phyloP scores from a whole-genome alignment of 1,140 invertebrate genomes.

The Meloidogyne floridensis region DNA sequence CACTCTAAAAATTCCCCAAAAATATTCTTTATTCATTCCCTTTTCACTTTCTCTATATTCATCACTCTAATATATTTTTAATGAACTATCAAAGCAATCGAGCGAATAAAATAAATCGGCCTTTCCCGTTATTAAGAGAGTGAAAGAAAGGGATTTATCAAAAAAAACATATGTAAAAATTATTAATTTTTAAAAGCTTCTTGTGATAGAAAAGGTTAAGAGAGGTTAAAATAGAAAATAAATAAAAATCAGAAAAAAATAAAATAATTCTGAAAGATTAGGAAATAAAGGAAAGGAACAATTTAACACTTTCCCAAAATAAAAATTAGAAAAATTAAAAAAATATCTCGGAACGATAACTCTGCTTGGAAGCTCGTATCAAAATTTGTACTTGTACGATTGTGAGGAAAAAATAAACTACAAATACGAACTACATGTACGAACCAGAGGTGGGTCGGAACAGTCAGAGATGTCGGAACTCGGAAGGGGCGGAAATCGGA shows the following conservation, averaged over 20 bases:
- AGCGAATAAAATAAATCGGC: constrained; percentile 6
- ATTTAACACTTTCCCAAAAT: too few relatives aligned
- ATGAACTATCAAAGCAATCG: neutral
- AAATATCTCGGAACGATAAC: too few relatives aligned
- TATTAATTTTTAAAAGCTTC: neutral
- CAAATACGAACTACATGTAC: too few relatives aligned
- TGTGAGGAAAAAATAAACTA: too few relatives aligned
- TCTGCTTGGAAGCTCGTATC: too few relatives aligned
- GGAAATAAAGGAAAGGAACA: too few relatives aligned
- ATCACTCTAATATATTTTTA: neutral
- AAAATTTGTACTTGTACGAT: too few relatives aligned
- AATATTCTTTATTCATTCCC: neutral
- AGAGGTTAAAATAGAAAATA: neutral
- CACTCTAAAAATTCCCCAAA: neutral
- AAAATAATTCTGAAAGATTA: neutral
- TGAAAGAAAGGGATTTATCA: neutral
- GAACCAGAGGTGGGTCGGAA: too few relatives aligned
- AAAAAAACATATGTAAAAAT: neutral
- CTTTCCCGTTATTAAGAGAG: neutral
- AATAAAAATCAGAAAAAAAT: neutral
- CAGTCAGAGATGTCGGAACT: too few relatives aligned
- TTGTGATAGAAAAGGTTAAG: neutral
- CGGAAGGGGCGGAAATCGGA: too few relatives aligned
- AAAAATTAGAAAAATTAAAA: too few relatives aligned
- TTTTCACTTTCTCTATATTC: neutral